phyloP scores from a whole-genome alignment of 2,888 invertebrate species.

The Drosophila fungiperda region DNA sequence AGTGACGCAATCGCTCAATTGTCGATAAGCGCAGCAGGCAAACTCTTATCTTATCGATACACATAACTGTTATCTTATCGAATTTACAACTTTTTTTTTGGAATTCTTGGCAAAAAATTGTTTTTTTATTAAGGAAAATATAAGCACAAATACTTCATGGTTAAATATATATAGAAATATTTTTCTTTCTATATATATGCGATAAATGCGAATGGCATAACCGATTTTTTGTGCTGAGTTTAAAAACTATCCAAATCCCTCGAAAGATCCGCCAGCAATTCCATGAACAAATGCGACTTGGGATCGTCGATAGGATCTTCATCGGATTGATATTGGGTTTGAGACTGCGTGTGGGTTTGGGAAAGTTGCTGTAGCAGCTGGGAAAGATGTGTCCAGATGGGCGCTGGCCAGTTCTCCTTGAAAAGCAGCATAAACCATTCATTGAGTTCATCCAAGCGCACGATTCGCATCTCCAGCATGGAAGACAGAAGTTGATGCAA shows the following conservation, averaged over 20 bases:
- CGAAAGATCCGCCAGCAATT: conserved; percentile 84
- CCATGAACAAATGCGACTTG: conserved; percentile 84
- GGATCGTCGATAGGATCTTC: conserved; percentile 63
- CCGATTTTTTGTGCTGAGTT: conserved; percentile 10
- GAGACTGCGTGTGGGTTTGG: conserved; percentile 3
- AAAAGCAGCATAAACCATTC: conserved; percentile 89
- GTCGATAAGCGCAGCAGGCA: conserved; percentile 37
- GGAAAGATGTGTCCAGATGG: conserved; percentile 73
- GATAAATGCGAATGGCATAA: conserved; percentile 48
- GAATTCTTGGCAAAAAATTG: conserved; percentile 52
- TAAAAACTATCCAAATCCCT: conserved; percentile 82
- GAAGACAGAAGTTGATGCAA: conserved; percentile 85
- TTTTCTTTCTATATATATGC: neutral
- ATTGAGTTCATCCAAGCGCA: conserved; percentile 88
- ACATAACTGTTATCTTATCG: conserved; percentile 44
- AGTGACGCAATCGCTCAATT: conserved; percentile 47
- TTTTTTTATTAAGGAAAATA: conserved; percentile 44
- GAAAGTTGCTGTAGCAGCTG: conserved; percentile 72
- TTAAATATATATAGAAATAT: conserved; percentile 7
- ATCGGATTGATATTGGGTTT: neutral
- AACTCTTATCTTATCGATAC: conserved; percentile 36
- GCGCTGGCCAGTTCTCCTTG: conserved; percentile 88
- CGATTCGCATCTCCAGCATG: conserved; percentile 86
- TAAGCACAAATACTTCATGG: neutral
- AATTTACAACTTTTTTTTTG: conserved; percentile 1